These are phyloP conservation scores for Colossoma macropomum DNA, from an alignment of 2,113 vertebrate genomes.

Conservation along the genomic window DNA sequence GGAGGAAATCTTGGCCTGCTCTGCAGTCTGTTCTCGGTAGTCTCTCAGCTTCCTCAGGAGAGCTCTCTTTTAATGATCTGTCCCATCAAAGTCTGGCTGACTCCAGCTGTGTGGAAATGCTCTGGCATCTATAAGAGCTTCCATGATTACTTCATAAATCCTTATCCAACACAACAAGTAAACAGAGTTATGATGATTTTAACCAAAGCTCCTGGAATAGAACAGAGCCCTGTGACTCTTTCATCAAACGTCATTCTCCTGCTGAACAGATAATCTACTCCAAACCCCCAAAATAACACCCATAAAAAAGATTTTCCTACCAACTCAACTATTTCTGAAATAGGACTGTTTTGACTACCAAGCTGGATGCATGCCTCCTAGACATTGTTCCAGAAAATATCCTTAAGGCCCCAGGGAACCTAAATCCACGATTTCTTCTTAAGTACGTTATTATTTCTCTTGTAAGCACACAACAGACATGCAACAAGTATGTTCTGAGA, in stretches of 20 bases:
- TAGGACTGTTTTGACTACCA: not conserved
- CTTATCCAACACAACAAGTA: conserved; percentile 46
- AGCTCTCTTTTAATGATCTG: conserved; percentile 39
- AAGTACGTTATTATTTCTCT: no score
- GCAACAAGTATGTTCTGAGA: no score
- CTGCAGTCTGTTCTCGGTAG: conserved; percentile 27
- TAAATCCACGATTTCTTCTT: no score
- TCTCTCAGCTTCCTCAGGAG: conserved; percentile 33
- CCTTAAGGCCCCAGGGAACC: no score
- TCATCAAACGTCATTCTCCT: conserved; percentile 27
- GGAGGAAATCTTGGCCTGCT: conserved; percentile 26
- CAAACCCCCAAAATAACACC: not conserved
- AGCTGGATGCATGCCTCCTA: not conserved
- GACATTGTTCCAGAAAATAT: not conserved
- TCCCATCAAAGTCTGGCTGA: conserved; percentile 39
- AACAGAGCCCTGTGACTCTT: conserved; percentile 31
- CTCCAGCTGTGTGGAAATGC: conserved; percentile 36
- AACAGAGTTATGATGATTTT: conserved; percentile 39
- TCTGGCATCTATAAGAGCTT: conserved; percentile 30
- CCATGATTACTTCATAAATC: conserved; percentile 48
- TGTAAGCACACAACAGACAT: no score
- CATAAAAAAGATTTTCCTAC: not conserved
- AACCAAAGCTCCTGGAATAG: conserved; percentile 36
- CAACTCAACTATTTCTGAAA: not conserved
- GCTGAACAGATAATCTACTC: not conserved